phyloP scores from a whole-genome alignment of 2,113 vertebrate species.

The Pterocles orientalis region DNA sequence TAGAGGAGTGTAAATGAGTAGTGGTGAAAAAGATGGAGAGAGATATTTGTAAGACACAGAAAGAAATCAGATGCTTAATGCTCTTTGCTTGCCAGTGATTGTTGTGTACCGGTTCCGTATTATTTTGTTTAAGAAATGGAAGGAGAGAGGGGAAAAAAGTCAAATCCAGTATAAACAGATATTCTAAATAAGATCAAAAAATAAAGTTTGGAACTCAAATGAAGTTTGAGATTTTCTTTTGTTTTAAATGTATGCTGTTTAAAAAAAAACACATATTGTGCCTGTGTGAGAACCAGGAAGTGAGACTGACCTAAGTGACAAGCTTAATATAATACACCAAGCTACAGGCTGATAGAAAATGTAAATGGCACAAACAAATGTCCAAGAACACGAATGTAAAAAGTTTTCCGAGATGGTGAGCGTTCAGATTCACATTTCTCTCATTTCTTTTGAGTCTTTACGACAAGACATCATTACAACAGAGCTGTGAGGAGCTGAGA shows the following conservation, averaged over 20 bases:
- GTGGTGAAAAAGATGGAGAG: background rate
- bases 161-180: background rate
- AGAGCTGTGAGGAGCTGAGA: background rate
- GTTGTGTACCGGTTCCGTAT: background rate
- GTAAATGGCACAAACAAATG: background rate
- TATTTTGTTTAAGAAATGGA: background rate
- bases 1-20: background rate
- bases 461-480: background rate
- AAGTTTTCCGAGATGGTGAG: background rate
- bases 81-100: background rate
- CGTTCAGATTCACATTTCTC: background rate
- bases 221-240: background rate
- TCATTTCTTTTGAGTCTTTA: background rate
- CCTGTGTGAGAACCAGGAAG: slow-evolving; percentile 17
- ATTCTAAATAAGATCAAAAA: background rate
- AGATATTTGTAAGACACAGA: background rate
- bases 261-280: background rate
- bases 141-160: background rate
- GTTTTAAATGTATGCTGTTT: background rate
- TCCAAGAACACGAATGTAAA: background rate
- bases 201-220: background rate
- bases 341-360: background rate
- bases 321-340: background rate
- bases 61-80: background rate
- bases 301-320: background rate